phyloP scores from a whole-genome alignment of 2,888 invertebrate species.

The Conops quadrifasciatus region DNA sequence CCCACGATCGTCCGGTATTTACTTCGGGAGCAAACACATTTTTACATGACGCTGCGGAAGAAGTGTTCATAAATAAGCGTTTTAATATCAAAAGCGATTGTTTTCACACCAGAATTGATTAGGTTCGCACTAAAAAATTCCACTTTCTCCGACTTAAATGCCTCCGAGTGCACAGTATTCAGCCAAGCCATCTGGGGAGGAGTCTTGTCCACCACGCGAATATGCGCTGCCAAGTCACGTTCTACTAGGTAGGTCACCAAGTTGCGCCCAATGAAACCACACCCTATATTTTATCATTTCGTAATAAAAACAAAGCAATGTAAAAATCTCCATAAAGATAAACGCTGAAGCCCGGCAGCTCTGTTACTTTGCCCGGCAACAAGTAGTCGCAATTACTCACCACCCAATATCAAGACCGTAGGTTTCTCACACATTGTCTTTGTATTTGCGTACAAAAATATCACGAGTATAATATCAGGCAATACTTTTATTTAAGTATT shows the following conservation, averaged over 20 bases:
- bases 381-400: conserved; percentile 50
- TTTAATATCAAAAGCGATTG: neutral
- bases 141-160: conserved; percentile 79
- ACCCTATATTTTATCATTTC: conserved; percentile 70
- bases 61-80: neutral
- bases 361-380: conserved; percentile 22
- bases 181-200: conserved; percentile 93
- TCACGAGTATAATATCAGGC: neutral
- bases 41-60: conserved; percentile 77
- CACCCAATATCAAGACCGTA: conserved; percentile 63
- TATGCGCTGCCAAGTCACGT: conserved; percentile 77
- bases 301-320: conserved; percentile 43
- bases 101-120: conserved; percentile 79
- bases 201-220: conserved; percentile 90
- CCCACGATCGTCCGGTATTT: conserved; percentile 70
- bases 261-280: conserved; percentile 93
- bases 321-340: conserved; percentile 27
- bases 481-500: neutral
- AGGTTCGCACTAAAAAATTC: conserved; percentile 93
- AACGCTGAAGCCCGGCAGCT: conserved; percentile 8
- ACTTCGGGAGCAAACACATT: conserved; percentile 75
- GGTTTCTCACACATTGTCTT: conserved; percentile 60
- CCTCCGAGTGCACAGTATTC: conserved; percentile 75
- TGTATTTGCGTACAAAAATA: neutral
- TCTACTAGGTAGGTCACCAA: conserved; percentile 81